Evolutionary conservation across 2,888 invertebrate species (phyloP).

Genomic region (Germaria angustata): DNA sequence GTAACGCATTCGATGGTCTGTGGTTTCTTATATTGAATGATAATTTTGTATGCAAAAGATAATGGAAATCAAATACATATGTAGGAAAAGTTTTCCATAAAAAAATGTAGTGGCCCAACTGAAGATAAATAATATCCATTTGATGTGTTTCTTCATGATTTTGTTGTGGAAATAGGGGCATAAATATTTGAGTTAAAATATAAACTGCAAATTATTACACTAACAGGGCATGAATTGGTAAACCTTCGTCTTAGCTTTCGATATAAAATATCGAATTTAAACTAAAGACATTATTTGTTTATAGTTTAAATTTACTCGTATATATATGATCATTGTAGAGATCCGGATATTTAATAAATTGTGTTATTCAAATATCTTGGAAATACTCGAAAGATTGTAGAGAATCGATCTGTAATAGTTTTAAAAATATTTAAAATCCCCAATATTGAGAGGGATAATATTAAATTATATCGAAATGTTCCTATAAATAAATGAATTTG

Average conservation of each 20-base stretch:
- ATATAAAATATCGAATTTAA: too few species aligned
- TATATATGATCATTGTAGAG: background rate
- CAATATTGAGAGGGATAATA: too few species aligned
- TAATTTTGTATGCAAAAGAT: slow-evolving; percentile 45
- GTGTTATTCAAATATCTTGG: background rate
- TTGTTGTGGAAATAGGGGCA: background rate
- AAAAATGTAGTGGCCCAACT: background rate
- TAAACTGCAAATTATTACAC: slow-evolving; percentile 26
- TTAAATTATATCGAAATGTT: too few species aligned
- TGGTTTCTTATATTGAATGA: slow-evolving; percentile 4
- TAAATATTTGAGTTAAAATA: background rate
- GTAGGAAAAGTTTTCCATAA: background rate
- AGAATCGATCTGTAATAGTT: too few species aligned
- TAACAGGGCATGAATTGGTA: slow-evolving; percentile 13
- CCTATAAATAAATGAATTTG: too few species aligned
- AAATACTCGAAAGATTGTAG: background rate
- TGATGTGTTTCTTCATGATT: background rate
- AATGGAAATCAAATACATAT: slow-evolving; percentile 8
- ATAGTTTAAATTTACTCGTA: too few species aligned
- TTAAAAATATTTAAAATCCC: too few species aligned
- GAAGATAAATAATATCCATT: background rate
- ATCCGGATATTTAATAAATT: background rate
- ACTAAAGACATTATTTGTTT: too few species aligned
- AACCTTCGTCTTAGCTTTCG: background rate
- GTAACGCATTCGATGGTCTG: slow-evolving; percentile 43